phyloP scores from a whole-genome alignment of 2,797 vertebrate genomes.

The Hozukius guyotensis region DNA sequence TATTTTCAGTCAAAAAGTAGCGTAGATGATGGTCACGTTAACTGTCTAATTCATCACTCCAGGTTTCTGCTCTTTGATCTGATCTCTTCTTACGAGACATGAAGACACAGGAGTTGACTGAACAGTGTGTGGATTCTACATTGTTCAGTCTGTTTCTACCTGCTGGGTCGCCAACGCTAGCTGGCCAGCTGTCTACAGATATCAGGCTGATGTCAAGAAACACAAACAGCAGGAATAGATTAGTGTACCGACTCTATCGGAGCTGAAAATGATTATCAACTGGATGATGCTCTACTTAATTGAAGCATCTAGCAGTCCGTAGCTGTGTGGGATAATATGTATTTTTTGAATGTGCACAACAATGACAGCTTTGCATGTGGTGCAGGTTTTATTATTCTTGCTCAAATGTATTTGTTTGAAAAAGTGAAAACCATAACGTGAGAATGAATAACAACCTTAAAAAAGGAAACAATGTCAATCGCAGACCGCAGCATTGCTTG shows the following conservation, averaged over 20 bases:
- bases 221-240: neutral
- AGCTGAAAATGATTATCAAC: neutral
- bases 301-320: neutral
- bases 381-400: neutral
- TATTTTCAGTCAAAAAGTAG: neutral
- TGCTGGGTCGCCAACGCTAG: neutral
- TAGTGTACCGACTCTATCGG: neutral
- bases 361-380: no score
- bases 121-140: no score
- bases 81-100: neutral
- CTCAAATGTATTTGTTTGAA: neutral
- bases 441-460: no score
- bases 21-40: neutral
- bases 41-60: no score
- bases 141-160: neutral
- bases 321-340: no score
- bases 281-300: neutral
- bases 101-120: neutral
- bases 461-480: neutral
- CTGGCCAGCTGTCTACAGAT: neutral
- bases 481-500: neutral
- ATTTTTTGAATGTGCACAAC: no score
- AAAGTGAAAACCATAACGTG: neutral
- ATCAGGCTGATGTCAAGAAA: neutral
- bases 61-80: neutral